phyloP scores from a whole-genome alignment of 2,797 vertebrate species.

The Craterocephalus amniculus region DNA sequence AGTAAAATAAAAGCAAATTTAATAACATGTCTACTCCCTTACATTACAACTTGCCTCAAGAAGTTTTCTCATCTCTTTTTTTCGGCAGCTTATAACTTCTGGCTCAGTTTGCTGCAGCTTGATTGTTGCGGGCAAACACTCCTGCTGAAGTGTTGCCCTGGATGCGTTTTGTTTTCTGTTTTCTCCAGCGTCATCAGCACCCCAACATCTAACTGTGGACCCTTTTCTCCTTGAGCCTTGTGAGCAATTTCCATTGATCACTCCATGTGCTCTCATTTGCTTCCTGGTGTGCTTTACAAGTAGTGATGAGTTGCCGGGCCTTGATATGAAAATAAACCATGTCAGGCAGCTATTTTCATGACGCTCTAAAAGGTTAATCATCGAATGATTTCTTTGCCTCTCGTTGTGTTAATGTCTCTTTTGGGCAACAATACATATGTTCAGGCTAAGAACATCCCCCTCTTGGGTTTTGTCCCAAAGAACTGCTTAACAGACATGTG shows the following conservation, averaged over 20 bases:
- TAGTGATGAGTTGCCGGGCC: slow-evolving; percentile 42
- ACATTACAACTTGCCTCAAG: not conserved
- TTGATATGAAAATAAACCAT: slow-evolving; percentile 37
- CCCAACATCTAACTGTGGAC: slow-evolving; percentile 32
- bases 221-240: slow-evolving; percentile 22
- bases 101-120: slow-evolving; percentile 15
- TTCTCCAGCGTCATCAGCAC: not conserved
- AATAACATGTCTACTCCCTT: not conserved
- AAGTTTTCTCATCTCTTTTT: slow-evolving; percentile 3
- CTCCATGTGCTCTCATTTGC: slow-evolving; percentile 59
- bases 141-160: slow-evolving; percentile 25
- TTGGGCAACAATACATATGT: slow-evolving; percentile 12
- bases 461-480: slow-evolving; percentile 22
- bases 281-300: slow-evolving; percentile 38
- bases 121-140: slow-evolving; percentile 3
- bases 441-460: slow-evolving; percentile 1
- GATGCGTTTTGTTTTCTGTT: slow-evolving; percentile 13
- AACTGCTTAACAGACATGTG: slow-evolving; percentile 27
- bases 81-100: not conserved
- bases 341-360: slow-evolving; percentile 28
- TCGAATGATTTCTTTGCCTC: slow-evolving; percentile 16
- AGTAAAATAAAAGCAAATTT: not conserved
- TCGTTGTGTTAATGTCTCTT: slow-evolving; percentile 13
- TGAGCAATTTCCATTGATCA: slow-evolving; percentile 70
- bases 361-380: slow-evolving; percentile 4